A percentile compares a stretch with the other conserved stretches of the same genome.
These are phyloP conservation scores for Tapirus terrestris DNA, from an alignment of 2,113 vertebrate species.

Conservation along the genomic window DNA sequence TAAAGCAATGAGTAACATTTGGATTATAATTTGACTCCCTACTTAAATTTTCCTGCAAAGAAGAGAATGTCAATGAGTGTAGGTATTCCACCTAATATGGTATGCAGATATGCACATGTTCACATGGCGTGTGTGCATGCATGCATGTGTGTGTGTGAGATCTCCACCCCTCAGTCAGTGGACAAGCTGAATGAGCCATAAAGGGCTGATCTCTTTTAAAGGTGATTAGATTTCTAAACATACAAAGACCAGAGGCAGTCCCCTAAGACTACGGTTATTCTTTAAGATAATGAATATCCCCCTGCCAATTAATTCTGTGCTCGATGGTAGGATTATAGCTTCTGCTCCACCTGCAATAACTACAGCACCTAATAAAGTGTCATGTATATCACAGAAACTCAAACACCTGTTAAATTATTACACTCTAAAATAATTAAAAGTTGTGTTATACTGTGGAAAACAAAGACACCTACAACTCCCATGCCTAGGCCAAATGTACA, in stretches of 20 bases:
- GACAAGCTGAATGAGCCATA: neutral
- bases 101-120: neutral
- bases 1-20: neutral
- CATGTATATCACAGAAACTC: neutral
- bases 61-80: neutral
- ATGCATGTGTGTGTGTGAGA: neutral
- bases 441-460: constrained; percentile 16
- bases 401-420: neutral
- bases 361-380: neutral
- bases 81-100: neutral
- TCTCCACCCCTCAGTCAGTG: neutral
- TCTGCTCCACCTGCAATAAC: neutral
- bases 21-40: neutral
- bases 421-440: constrained; percentile 29
- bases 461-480: neutral
- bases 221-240: neutral
- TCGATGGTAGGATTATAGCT: neutral
- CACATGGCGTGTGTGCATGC: accelerated
- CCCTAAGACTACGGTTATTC: neutral
- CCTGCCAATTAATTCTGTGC: neutral
- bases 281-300: constrained; percentile 17
- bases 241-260: neutral
- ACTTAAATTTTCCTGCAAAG: constrained; percentile 21
- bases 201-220: neutral
- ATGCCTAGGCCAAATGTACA: neutral